Evolutionary conservation across 2,888 invertebrate genomes (phyloP), one percentile per base, ranked within the genome.

Genomic region (Lasioglossum leucozonium): DNA sequence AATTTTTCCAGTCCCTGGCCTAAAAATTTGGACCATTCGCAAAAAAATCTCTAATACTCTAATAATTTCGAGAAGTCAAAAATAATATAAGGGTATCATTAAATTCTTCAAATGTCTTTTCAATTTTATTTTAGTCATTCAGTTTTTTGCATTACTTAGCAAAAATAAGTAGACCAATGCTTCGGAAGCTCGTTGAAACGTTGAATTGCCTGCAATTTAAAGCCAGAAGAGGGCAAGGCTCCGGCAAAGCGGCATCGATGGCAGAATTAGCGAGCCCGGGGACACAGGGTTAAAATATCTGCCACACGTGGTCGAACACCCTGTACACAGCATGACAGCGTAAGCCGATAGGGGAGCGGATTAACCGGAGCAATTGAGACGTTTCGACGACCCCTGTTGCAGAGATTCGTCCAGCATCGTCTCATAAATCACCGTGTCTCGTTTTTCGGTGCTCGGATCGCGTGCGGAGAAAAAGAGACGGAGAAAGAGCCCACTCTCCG

Each of bases 311-410:
- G 62, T 62, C 30, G 62, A 30, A 62, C 62, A 62, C 62, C 26
- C 62, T 62, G 62, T 30, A 62, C 11, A 62, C 62, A 30, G 26
- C 13, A 22, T 22, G 72, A 47, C 44, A 77, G 18, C 18, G 34
- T 34, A 65, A 34, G 34, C 65, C 34, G n/a, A 22, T 51, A 34
- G 69, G 72, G 71, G 74, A 81, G n/a, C 40, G 78, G 88, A 89
- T 89, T 83, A 84, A 65, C 79, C 76, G 47, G 67, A 79, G 55
- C 85, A 89, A 89, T 90, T 89, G 91, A 90, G 91, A 89, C 87
- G 86, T 89, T 44, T 82, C 81, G 85, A 77, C 78, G 88, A 79
- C 67, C 91, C 88, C 88, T 87, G 86, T 90, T 89, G 86, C 77
- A 76, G 75, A 44, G 79, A 86, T 81, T 81, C 84, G 84, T 78